These are phyloP conservation scores for Petrophora chlorosata DNA, from an alignment of 2,888 invertebrate genomes.

Conservation along the genomic window DNA sequence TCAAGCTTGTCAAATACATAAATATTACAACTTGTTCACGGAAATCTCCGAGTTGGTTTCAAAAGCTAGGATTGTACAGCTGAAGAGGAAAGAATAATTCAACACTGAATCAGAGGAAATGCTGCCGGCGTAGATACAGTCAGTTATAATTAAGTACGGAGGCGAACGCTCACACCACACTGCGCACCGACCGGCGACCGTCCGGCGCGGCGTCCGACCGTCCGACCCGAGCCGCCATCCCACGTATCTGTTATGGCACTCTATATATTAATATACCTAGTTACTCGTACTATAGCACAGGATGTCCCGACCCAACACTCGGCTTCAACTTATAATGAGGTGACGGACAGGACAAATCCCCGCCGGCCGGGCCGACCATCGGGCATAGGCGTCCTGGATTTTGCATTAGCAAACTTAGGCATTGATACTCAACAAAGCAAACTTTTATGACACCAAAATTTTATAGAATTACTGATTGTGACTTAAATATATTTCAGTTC, in stretches of 20 bases:
- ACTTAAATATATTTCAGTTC: no score
- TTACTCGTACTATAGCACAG: neutral
- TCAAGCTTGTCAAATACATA: no score
- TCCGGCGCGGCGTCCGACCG: no score
- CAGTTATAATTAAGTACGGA: slow-evolving; percentile 32
- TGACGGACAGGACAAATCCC: neutral
- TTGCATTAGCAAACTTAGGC: no score
- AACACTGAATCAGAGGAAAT: slow-evolving; percentile 25
- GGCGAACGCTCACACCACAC: slow-evolving; percentile 19
- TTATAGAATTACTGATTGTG: no score
- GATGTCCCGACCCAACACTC: slow-evolving; percentile 9
- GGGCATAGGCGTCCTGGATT: no score
- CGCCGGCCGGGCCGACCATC: no score
- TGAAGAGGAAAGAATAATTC: slow-evolving; percentile 12
- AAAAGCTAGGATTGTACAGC: neutral
- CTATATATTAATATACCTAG: slow-evolving; percentile 17
- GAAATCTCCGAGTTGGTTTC: neutral
- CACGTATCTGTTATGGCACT: slow-evolving; percentile 33
- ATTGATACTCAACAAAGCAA: no score
- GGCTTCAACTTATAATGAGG: slow-evolving; percentile 6
- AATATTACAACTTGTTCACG: neutral
- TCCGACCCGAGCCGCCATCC: slow-evolving; percentile 19
- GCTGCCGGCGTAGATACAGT: slow-evolving; percentile 12
- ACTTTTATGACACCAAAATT: no score
- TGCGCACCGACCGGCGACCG: slow-evolving; percentile 3